phyloP scores from a whole-genome alignment of 2,113 vertebrate genomes.

The Nothobranchius kuhntae region DNA sequence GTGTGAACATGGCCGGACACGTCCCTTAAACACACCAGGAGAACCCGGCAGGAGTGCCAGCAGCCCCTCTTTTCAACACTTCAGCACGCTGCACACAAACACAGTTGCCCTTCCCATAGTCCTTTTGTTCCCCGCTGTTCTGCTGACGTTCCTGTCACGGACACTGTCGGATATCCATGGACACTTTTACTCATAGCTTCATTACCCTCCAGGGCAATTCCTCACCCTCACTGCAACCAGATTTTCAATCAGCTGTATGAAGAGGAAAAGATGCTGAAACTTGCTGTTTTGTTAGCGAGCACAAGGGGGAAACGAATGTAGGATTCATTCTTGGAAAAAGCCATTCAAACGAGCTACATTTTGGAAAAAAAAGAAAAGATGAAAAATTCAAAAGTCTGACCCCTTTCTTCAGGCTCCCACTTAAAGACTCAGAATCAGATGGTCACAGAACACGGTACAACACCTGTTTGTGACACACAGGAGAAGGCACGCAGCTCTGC shows the following conservation, averaged over 20 bases:
- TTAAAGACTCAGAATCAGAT: too few species aligned
- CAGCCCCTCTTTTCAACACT: constrained; percentile 82
- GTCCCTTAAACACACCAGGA: constrained; percentile 79
- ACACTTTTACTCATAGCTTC: constrained; percentile 37
- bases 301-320: too few species aligned
- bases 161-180: constrained; percentile 54
- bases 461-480: too few species aligned
- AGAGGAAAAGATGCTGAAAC: constrained; percentile 21
- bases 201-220: constrained; percentile 22
- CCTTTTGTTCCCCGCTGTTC: constrained; percentile 69
- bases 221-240: background rate
- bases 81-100: constrained; percentile 74
- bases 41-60: constrained; percentile 76
- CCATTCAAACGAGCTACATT: too few species aligned
- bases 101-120: constrained; percentile 78
- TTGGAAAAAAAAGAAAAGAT: too few species aligned
- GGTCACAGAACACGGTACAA: too few species aligned
- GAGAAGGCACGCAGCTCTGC: too few species aligned
- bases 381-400: too few species aligned
- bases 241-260: constrained; percentile 2
- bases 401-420: too few species aligned
- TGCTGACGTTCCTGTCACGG: constrained; percentile 68
- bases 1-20: constrained; percentile 81
- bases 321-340: too few species aligned
- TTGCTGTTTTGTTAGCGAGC: constrained; percentile 14